These are phyloP conservation scores for Drosophila recens DNA, from an alignment of 2,888 invertebrate genomes.

Conservation along the genomic window DNA sequence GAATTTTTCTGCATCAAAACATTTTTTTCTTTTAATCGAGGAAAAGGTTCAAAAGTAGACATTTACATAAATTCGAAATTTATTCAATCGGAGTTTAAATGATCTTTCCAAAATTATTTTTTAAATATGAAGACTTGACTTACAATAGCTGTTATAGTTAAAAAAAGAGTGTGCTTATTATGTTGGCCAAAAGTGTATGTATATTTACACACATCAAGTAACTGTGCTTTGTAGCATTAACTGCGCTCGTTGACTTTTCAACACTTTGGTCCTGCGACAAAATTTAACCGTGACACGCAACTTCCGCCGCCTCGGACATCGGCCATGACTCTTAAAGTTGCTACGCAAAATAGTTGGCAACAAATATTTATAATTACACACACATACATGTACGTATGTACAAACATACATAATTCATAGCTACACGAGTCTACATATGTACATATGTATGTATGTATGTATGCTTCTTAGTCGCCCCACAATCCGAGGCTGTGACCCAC, in stretches of 20 bases:
- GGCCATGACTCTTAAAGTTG: conserved; percentile 45
- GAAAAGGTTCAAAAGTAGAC: too few relatives aligned
- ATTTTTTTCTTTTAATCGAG: too few relatives aligned
- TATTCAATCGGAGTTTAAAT: too few relatives aligned
- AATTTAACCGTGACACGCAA: conserved; percentile 74
- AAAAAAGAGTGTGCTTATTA: too few relatives aligned
- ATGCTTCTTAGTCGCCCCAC: conserved; percentile 22
- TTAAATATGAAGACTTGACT: too few relatives aligned
- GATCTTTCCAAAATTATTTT: too few relatives aligned
- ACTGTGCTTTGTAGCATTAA: conserved; percentile 29
- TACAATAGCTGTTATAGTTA: too few relatives aligned
- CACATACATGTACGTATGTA: conserved; percentile 3
- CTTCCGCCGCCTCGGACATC: conserved; percentile 62
- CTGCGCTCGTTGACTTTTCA: conserved; percentile 63
- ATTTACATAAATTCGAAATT: too few relatives aligned
- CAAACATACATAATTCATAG: conserved; percentile 23
- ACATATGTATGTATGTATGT: conserved; percentile 10
- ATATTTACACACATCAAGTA: not conserved
- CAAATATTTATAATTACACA: conserved; percentile 72
- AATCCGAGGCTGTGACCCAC: conserved; percentile 77
- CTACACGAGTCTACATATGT: conserved; percentile 12
- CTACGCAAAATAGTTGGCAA: conserved; percentile 38
- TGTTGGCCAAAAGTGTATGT: too few relatives aligned
- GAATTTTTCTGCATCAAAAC: too few relatives aligned
- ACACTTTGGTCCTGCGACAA: conserved; percentile 64